These are phyloP conservation scores for Ctenodactylus gundi DNA, from an alignment of 2,113 vertebrate genomes.

Conservation along the genomic window DNA sequence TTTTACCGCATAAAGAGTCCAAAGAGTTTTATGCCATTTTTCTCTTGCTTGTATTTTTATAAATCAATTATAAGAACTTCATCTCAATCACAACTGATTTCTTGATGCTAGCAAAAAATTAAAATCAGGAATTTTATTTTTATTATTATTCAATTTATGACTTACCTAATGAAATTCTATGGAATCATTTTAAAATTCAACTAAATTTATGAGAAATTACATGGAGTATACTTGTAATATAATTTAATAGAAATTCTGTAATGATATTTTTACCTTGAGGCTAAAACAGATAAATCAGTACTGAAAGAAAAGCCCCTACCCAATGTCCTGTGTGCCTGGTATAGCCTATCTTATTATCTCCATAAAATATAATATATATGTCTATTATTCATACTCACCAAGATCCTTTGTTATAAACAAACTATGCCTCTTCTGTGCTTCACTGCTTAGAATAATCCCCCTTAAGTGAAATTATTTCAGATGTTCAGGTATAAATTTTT, in stretches of 20 bases:
- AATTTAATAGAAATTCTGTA: neutral
- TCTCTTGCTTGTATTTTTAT: neutral
- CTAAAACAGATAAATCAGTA: neutral
- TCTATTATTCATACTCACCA: neutral
- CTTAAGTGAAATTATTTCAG: neutral
- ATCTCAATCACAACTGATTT: neutral
- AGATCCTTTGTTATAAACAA: neutral
- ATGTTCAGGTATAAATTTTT: neutral
- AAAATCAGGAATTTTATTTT: neutral
- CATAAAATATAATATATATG: neutral
- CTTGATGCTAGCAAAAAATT: neutral
- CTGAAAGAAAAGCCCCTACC: neutral
- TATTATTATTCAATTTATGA: neutral
- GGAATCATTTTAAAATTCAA: neutral
- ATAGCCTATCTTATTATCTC: neutral
- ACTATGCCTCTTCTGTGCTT: neutral
- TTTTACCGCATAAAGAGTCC: neutral
- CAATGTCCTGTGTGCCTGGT: neutral
- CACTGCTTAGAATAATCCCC: neutral
- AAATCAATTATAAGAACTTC: neutral
- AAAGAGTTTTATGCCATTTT: neutral
- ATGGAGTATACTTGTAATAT: neutral
- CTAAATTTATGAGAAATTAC: neutral
- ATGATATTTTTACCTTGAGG: neutral
- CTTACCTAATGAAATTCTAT: conserved; percentile 12